These are phyloP conservation scores for Panonychus citri DNA, from an alignment of 1,140 invertebrate species.

Conservation along the genomic window DNA sequence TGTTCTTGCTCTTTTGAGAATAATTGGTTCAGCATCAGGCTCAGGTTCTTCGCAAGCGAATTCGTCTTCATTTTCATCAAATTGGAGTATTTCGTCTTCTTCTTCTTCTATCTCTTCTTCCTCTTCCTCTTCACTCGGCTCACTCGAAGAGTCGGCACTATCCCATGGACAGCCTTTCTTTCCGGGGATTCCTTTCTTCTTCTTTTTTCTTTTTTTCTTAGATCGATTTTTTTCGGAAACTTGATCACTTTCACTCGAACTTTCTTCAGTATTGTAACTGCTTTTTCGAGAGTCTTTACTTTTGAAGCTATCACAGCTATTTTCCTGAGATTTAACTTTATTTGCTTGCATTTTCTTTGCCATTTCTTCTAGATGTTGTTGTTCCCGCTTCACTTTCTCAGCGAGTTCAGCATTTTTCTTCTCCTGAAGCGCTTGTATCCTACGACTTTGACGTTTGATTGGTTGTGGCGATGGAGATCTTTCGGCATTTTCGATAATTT, in stretches of 20 bases:
- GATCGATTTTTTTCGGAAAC: not conserved
- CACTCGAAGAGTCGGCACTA: conserved; percentile 6
- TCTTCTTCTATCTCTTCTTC: conserved; percentile 11
- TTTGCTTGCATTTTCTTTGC: conserved; percentile 8
- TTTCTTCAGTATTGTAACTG: not conserved
- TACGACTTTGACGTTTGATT: conserved; percentile 29
- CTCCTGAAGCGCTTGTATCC: conserved; percentile 23
- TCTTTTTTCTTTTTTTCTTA: conserved; percentile 17
- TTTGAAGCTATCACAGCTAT: conserved; percentile 18
- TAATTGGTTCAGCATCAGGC: conserved; percentile 26
- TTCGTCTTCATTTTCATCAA: conserved; percentile 18
- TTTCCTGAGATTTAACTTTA: not conserved
- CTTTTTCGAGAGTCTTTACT: not conserved
- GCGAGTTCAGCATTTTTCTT: conserved; percentile 14
- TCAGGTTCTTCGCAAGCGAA: conserved; percentile 19
- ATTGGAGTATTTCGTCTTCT: conserved; percentile 14
- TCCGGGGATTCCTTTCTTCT: conserved; percentile 10
- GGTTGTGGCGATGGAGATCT: not conserved
- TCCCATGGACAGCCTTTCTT: conserved; percentile 2
- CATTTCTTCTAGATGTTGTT: conserved; percentile 11
- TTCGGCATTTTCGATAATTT: conserved; percentile 4
- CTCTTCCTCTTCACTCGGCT: not conserved
- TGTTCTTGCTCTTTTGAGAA: conserved; percentile 35
- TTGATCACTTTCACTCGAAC: not conserved
- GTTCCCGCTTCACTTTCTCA: conserved; percentile 13